These are phyloP conservation scores for Antechinus stuartii DNA, from an alignment of 2,113 vertebrate genomes.

Conservation along the genomic window DNA sequence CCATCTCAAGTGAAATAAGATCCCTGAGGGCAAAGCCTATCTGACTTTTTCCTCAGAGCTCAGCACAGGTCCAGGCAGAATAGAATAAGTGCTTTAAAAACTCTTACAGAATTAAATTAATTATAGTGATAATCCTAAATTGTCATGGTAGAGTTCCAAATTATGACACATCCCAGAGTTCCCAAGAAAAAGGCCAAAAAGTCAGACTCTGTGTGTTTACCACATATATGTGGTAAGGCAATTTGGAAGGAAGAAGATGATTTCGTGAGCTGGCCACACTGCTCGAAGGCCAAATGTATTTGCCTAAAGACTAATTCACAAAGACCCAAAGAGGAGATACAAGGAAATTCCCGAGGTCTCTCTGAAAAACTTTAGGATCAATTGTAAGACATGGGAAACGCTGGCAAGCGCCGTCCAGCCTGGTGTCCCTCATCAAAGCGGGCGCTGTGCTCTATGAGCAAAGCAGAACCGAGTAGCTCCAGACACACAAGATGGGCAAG, in stretches of 20 bases:
- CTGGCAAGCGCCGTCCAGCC: background rate
- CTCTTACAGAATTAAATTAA: background rate
- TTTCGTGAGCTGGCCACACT: background rate
- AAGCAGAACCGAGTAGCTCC: background rate
- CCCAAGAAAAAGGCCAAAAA: background rate
- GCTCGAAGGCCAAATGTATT: background rate
- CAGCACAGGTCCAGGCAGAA: background rate
- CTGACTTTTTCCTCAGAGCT: background rate
- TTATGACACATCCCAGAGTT: background rate
- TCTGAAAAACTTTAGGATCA: background rate
- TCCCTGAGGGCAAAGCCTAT: background rate
- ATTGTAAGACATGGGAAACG: background rate
- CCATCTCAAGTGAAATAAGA: background rate
- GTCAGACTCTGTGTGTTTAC: background rate
- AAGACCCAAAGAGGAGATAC: background rate
- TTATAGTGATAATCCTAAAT: background rate
- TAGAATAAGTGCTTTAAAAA: background rate
- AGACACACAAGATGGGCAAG: background rate
- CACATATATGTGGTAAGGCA: background rate
- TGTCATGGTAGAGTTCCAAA: background rate
- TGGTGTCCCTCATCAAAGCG: background rate
- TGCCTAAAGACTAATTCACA: background rate
- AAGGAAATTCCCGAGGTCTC: background rate
- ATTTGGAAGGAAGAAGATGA: background rate
- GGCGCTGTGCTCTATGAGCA: background rate